Evolutionary conservation across 2,113 vertebrate genomes (phyloP).

Genomic region (Hipposideros armiger): DNA sequence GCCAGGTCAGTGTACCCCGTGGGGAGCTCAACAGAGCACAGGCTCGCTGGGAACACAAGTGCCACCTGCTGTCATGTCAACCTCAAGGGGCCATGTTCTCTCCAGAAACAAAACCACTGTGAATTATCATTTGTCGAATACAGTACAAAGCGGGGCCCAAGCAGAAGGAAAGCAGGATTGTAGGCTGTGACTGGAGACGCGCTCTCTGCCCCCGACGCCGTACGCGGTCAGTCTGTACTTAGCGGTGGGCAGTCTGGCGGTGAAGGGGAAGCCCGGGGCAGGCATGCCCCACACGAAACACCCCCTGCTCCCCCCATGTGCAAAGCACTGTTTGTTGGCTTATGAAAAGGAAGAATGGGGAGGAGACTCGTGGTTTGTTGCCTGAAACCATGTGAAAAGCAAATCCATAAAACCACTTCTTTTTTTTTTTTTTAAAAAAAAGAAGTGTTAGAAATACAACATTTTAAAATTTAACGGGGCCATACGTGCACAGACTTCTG

Average conservation of each 20-base stretch:
- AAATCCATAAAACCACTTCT: background rate
- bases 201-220: accelerated
- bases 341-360: accelerated
- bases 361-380: background rate
- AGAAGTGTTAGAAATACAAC: background rate
- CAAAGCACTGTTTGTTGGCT: background rate
- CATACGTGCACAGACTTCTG: background rate
- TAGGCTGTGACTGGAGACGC: accelerated
- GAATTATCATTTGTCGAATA: accelerated
- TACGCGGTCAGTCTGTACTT: accelerated
- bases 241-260: background rate
- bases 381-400: background rate
- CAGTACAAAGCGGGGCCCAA: accelerated
- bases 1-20: accelerated
- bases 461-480: accelerated
- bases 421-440: background rate
- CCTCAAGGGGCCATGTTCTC: accelerated
- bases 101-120: background rate
- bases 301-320: background rate
- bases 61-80: background rate
- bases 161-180: background rate
- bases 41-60: accelerated
- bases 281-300: background rate
- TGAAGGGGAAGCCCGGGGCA: background rate
- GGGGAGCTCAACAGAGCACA: background rate